A percentile compares a stretch with the other conserved stretches of the same genome.
Conservation (phyloP, 64 coral and sea anemone genomes). For the Pachyseris speciosa region DNA sequence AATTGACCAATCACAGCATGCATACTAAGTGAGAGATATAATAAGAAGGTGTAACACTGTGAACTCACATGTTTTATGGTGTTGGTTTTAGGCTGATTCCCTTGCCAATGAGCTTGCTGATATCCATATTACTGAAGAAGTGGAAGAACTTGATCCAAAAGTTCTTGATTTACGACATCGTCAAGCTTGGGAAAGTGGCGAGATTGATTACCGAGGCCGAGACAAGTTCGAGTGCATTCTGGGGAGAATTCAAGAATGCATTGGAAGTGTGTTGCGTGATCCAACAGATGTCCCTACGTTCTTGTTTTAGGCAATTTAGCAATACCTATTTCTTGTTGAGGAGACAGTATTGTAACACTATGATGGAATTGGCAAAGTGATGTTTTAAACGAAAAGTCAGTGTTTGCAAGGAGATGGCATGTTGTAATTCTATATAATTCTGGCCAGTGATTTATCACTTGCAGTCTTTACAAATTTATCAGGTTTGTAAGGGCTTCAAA, state of each 20-base stretch:
- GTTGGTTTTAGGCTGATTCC: conserved; percentile 14
- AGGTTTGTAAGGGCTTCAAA: no score
- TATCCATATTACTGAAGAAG: conserved; percentile 28
- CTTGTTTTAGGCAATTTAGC: not conserved
- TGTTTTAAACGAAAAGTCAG: no score
- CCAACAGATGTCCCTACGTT: conserved; percentile 27
- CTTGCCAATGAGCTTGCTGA: not conserved
- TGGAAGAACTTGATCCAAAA: not conserved
- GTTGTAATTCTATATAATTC: no score
- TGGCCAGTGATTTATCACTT: no score
- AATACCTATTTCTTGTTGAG: no score
- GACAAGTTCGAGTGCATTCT: conserved; percentile 57
- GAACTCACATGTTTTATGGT: not conserved
- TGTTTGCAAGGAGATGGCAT: no score
- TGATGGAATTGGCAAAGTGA: no score
- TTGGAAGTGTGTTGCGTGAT: conserved; percentile 13
- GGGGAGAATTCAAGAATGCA: conserved; percentile 7
- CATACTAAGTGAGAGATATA: no score
- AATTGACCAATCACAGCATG: no score
- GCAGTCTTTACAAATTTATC: no score
- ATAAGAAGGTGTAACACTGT: not conserved
- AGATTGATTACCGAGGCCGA: conserved; percentile 56
- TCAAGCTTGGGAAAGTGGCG: conserved; percentile 54
- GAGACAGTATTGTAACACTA: no score
- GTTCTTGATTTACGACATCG: not conserved